Base-by-base conservation (phyloP, 2,797 vertebrate genomes). In the Melanotaenia maccullochi region DNA sequence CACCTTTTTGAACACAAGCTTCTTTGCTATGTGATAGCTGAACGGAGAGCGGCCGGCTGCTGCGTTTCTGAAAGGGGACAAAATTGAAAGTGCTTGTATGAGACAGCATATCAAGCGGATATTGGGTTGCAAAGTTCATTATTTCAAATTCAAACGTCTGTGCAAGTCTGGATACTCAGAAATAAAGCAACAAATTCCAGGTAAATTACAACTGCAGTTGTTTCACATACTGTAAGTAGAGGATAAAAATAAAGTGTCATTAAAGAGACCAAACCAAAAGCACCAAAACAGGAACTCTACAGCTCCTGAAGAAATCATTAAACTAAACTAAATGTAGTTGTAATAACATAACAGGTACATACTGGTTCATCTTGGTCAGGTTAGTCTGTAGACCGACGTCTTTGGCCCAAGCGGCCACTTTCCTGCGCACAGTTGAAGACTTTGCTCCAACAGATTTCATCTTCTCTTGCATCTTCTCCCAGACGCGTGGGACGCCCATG, bases 401-500 rank as follows among this genome's bases (percentile, higher is more conserved):
- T 87, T 96, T 97, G 80, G 97, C 97, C 98, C 98, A 99, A 0
- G 89, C 12, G 0, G 97, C 96, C 44, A 97, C 93, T 82, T 93
- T 97, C 66, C 93, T 94, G 60, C 85, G 93, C 38, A 99, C 61
- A 0, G 93, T 69, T 0, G 97, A 97, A 0, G 95, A 96, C 74
- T 95, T 97, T 14, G 94, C 85, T 0, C 93, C 90, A 0, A 89
- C 25, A 0, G 95, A 92, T 81, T 95, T 97, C 93, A 99, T 96
- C 74, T 91, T 97, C 74, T 98, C 97, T 60, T 97, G 96, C 92
- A 99, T 97, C 92, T 99, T 99, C 79, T 99, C 97, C 97, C 97
- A 99, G 58, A 99, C 95, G 0, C 95, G 95, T 0, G 98, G 97
- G 36, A 99, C 97, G 2, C 96, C 98, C 94, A 99, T 56, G 83